Conservation (phyloP, 1,140 invertebrate species). For the Diachasma alloeum region DNA sequence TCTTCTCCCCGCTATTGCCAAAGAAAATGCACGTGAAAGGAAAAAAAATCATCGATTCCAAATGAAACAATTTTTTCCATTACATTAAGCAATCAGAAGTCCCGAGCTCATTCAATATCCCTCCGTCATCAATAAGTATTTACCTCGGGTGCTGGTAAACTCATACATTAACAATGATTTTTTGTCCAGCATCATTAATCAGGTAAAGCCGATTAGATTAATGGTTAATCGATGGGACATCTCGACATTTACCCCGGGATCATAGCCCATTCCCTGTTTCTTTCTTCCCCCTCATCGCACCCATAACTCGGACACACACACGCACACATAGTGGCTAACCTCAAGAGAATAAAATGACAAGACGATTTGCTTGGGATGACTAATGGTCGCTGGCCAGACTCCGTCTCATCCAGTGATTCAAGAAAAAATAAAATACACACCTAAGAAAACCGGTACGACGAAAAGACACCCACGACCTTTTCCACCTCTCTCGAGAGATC, state of each 20-base stretch:
- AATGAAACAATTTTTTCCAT: neutral
- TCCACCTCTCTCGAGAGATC: neutral
- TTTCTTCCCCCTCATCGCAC: neutral
- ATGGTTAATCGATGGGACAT: constrained; percentile 14
- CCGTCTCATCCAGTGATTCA: neutral
- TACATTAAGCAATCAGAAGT: neutral
- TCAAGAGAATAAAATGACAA: constrained; percentile 34
- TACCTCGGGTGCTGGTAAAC: neutral
- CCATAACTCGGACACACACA: neutral
- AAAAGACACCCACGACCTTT: constrained; percentile 25
- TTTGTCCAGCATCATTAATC: constrained; percentile 7
- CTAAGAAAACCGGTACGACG: constrained; percentile 18
- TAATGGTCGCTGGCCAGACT: constrained; percentile 26
- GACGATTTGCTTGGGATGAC: constrained; percentile 35
- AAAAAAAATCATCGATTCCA: neutral
- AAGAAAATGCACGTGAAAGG: too few species aligned
- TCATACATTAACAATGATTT: constrained; percentile 3
- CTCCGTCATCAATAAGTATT: neutral
- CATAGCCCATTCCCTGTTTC: neutral
- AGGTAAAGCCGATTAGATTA: constrained; percentile 3
- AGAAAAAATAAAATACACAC: neutral
- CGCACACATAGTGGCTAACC: neutral
- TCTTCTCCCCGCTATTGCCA: too few species aligned
- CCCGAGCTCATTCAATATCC: neutral
- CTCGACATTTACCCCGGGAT: constrained; percentile 11